Evolutionary conservation across 2,113 vertebrate species (phyloP).

Genomic region (Pygoscelis antarcticus): DNA sequence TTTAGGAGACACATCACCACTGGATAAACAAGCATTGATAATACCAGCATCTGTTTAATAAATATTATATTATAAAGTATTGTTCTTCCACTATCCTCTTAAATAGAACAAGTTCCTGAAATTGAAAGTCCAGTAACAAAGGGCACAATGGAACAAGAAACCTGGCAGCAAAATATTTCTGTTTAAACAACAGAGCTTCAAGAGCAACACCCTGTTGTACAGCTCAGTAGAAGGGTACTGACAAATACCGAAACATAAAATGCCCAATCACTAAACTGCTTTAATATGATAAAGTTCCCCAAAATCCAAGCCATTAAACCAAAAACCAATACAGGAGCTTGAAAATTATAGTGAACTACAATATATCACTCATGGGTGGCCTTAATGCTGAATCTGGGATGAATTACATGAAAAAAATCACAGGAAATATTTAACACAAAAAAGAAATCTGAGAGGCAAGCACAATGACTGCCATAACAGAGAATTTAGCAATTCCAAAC

Average conservation of each 20-base stretch:
- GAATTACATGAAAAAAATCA: background rate
- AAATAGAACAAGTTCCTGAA: conserved; percentile 40
- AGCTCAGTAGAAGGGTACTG: background rate
- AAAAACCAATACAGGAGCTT: background rate
- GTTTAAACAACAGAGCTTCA: conserved; percentile 6
- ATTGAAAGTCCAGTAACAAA: conserved; percentile 1
- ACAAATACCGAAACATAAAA: background rate
- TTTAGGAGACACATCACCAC: background rate
- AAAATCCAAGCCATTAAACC: background rate
- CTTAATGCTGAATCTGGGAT: background rate
- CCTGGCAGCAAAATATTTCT: conserved; percentile 12
- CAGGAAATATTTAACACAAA: background rate
- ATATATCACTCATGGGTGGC: background rate
- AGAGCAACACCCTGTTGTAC: background rate
- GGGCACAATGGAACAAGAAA: conserved; percentile 3
- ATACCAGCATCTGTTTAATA: background rate
- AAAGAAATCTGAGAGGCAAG: background rate
- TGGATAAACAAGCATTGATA: background rate
- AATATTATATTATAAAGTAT: background rate
- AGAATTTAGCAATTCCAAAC: background rate
- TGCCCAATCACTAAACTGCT: background rate
- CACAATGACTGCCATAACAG: background rate
- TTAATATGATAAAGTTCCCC: background rate
- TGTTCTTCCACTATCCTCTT: background rate
- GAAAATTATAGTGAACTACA: background rate